A percentile compares a stretch with the other conserved stretches of the same genome.
phyloP scores from a whole-genome alignment of 2,888 invertebrate species.

The Chymomyza amoena region DNA sequence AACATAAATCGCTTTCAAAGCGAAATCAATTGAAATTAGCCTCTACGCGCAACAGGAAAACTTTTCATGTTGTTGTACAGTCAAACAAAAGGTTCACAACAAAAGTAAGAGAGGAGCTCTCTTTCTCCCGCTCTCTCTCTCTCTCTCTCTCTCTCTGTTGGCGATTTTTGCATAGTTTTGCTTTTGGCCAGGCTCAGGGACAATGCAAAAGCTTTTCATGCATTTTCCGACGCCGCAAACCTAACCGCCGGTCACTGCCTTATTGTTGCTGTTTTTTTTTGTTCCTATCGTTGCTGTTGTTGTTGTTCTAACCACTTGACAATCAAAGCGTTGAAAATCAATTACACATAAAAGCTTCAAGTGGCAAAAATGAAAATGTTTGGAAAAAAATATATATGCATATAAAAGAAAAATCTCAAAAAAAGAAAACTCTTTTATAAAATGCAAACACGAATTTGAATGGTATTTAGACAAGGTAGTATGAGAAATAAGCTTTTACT shows the following conservation, averaged over 20 bases:
- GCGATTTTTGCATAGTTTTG: conserved; percentile 28
- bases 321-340: conserved; percentile 66
- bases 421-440: conserved; percentile 8
- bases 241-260: neutral
- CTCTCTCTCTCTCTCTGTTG: neutral
- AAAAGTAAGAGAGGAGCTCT: neutral
- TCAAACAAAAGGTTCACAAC: neutral
- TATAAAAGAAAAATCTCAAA: conserved; percentile 12
- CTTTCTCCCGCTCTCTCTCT: too few species aligned
- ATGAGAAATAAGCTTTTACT: too few species aligned
- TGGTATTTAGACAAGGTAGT: neutral
- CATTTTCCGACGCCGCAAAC: neutral
- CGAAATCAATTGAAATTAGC: conserved; percentile 16
- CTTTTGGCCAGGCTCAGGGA: conserved; percentile 8
- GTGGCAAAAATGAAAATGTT: conserved; percentile 53
- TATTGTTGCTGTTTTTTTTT: conserved; percentile 12
- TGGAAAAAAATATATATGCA: conserved; percentile 15
- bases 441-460: conserved; percentile 31
- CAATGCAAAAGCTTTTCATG: neutral
- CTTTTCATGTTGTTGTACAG: neutral
- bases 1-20: neutral
- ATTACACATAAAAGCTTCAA: conserved; percentile 61
- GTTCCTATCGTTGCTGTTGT: conserved; percentile 8
- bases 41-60: neutral
- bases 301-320: conserved; percentile 51